Evolutionary conservation across 2,888 invertebrate genomes (phyloP), one percentile per base, ranked within the genome.

Genomic region (Neocrepidodera transversa): DNA sequence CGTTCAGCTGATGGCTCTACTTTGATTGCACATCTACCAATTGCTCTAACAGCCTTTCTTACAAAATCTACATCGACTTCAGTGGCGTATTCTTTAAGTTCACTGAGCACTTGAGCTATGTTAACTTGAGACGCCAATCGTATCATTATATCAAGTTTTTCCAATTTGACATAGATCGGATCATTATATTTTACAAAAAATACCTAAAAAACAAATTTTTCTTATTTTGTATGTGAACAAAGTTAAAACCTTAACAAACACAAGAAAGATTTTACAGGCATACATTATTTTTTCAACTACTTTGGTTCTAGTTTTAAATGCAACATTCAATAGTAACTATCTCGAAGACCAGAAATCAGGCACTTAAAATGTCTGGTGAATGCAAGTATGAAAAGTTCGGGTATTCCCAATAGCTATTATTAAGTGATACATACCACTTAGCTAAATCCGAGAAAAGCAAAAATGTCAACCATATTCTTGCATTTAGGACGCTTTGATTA

Each of bases 121-220:
- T 99, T 99, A 11, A 93, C 91, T 79, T 98, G 97, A 40, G 95
- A 96, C 11, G 99, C 98, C 68, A 99, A 83, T 11, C 99, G 89
- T 73, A 99, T 99, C 98, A 99, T 99, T 58, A 99, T 99, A 78
- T 99, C 99, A 71, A 99, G 77, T 78, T 99, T 99, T 79, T 99
- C 99, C 62, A 99, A 84, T 79, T 99, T 99, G 38, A 99, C 99
- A 80, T 99, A 99, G 78, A 99, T 99, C 0, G 99, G 99, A 82
- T 99, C 99, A 80, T 99, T 99, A 83, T 99, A 99, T 77, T 99
- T 99, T 30, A 99, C 99, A 79, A 99, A 99, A 83, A 99, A 99
- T 52, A 90, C 89, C 85, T 85, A 73, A 0, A n/a, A n/a, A 55
- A 71, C 11, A 13, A 20, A 49, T 35, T 32, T 30, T 23, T 3